These are phyloP conservation scores for Drosophila picticornis DNA, from an alignment of 2,888 invertebrate species.

Conservation along the genomic window DNA sequence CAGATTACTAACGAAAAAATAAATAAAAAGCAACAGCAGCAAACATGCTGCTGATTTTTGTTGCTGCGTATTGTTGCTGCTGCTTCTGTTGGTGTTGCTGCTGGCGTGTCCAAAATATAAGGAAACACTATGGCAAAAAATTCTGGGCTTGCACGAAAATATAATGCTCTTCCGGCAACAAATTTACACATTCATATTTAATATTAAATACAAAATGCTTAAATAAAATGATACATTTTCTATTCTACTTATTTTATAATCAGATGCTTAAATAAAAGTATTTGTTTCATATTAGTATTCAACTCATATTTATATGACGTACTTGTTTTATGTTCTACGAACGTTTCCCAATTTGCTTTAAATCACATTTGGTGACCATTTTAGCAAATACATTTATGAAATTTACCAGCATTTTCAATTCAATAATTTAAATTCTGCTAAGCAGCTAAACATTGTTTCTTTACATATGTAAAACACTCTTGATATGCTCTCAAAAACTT, in stretches of 20 bases:
- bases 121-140: conserved; percentile 11
- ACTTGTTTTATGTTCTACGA: not conserved
- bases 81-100: conserved; percentile 17
- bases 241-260: not conserved
- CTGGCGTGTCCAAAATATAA: conserved; percentile 36
- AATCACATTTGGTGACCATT: not conserved
- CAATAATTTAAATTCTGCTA: not conserved
- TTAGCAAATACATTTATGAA: not conserved
- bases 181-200: not conserved
- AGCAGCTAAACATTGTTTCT: not conserved
- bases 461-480: not conserved
- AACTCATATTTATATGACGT: not conserved
- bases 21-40: conserved; percentile 67
- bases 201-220: not conserved
- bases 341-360: not conserved
- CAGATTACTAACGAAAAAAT: conserved; percentile 73
- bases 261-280: not conserved
- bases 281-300: not conserved
- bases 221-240: not conserved
- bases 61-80: conserved; percentile 29
- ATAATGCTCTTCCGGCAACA: conserved; percentile 22
- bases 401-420: not conserved
- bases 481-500: not conserved
- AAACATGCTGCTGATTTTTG: conserved; percentile 67
- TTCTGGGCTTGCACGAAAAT: not conserved